Evolutionary conservation across 2,888 invertebrate species (phyloP), one percentile per base, ranked within the genome.

Genomic region (Meiosimyza platycephala): DNA sequence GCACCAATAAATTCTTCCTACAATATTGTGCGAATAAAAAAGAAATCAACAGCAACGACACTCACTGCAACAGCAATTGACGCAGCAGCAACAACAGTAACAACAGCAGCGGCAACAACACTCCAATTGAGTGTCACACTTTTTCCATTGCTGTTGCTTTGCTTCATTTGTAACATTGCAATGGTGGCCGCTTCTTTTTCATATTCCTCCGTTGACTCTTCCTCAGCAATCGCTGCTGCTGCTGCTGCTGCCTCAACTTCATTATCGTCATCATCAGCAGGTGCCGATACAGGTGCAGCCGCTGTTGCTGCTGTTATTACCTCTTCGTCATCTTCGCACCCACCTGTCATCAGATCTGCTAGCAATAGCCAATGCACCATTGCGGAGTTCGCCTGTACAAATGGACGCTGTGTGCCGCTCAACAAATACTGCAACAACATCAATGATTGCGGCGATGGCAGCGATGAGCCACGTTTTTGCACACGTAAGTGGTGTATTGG

Each of bases 391-490:
- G 84, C 84, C 77, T 88, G 87, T 80, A 82, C 84, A 70, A 88
- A 88, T 80, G 85, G 86, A 72, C 87, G 84, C 76, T 88, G 87
- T 80, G 86, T 88, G 75, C 88, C 90, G 60, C 89, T 93, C 78
- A 94, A 93, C 87, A 90, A 91, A 85, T 94, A 91, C 85, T 95
- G 95, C 87, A 93, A 95, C 85, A 93, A 92, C 77, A 89, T 90
- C 77, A 93, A 94, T 85, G 93, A 95, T 84, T 95, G 95, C 81
- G 94, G 93, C 0, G 94, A 95, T 84, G 90, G 91, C 5, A 92
- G 93, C 47, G 94, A 94, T 83, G 94, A 94, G 83, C 94, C 94
- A 18, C 89, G 93, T 80, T 92, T 93, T 87, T 94, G 94, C 84
- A 92, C 94, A 86, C 92, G 94, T 94, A 88, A 93, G 94, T 92